Evolutionary conservation across 1,140 invertebrate species (phyloP), one percentile per base, ranked within the genome.

Genomic region (Leucophenga varia): DNA sequence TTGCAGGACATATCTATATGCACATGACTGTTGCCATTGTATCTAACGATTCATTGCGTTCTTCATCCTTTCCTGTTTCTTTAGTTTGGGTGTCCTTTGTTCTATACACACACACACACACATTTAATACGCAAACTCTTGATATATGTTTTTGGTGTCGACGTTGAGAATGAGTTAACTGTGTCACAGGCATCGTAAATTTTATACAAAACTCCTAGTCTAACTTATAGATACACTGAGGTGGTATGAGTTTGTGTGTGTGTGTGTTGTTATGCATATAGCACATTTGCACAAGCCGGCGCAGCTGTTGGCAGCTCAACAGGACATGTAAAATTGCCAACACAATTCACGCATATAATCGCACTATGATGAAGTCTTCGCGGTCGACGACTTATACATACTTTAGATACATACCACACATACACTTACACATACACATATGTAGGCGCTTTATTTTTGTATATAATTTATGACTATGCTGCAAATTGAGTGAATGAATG

Each of bases 151-250:
- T n/a, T 67, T 59, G 63, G 63, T 67, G 63, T 67, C 63, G 63
- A 67, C 22, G 22, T n/a, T n/a, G n/a, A 5, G 63, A 59, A 67
- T 67, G 63, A 67, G 63, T 67, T 67, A 67, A 67, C 59, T 67
- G 63, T 67, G 63, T 67, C 63, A 67, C 63, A 67, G 63, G 63
- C 63, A 67, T 67, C 63, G 63, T 67, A 67, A 67, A 67, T 67
- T 64, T 67, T 67, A n/a, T n/a, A n/a, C n/a, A n/a, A n/a, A n/a
- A n/a, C n/a, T n/a, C n/a, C n/a, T n/a, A n/a, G n/a, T n/a, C n/a
- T n/a, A n/a, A n/a, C n/a, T n/a, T n/a, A n/a, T n/a, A n/a, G n/a
- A n/a, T n/a, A n/a, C n/a, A n/a, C n/a, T n/a, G n/a, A n/a, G n/a
- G n/a, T n/a, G n/a, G n/a, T n/a, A n/a, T 34, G 32, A 5, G 10